These are phyloP conservation scores for Adoxophyes honmai DNA, from an alignment of 1,140 invertebrate genomes.

Conservation along the genomic window DNA sequence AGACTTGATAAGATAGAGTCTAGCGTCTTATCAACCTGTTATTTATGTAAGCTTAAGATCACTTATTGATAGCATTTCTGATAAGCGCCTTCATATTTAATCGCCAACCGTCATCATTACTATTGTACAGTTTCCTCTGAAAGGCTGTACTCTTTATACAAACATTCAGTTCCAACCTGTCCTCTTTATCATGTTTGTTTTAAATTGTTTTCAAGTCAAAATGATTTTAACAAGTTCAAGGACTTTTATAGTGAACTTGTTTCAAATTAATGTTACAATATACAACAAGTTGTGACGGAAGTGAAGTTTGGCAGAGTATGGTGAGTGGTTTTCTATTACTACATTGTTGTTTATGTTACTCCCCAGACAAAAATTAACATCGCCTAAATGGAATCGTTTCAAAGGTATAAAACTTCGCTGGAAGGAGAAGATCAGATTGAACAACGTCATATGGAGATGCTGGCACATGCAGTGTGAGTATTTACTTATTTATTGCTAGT, in stretches of 20 bases:
- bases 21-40: constrained; percentile 64
- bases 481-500: neutral
- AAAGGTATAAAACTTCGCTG: constrained; percentile 97
- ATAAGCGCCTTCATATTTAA: constrained; percentile 52
- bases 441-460: constrained; percentile 99
- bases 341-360: constrained; percentile 41
- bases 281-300: constrained; percentile 53
- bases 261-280: constrained; percentile 40
- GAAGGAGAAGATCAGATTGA: constrained; percentile 99
- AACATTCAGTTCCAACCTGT: constrained; percentile 25
- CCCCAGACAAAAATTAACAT: constrained; percentile 97
- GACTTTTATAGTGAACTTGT: constrained; percentile 52
- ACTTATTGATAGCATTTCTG: constrained; percentile 61
- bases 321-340: constrained; percentile 37
- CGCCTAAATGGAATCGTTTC: constrained; percentile 99
- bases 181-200: constrained; percentile 33
- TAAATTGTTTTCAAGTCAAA: constrained; percentile 37
- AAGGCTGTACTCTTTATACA: constrained; percentile 43
- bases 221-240: constrained; percentile 48
- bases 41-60: constrained; percentile 72
- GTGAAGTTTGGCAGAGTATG: constrained; percentile 39
- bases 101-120: constrained; percentile 34
- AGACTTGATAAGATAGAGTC: constrained; percentile 65
- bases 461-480: constrained; percentile 99
- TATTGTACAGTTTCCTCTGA: constrained; percentile 46